These are phyloP conservation scores for Tenthredo livida DNA, from an alignment of 2,888 invertebrate genomes.

Conservation along the genomic window DNA sequence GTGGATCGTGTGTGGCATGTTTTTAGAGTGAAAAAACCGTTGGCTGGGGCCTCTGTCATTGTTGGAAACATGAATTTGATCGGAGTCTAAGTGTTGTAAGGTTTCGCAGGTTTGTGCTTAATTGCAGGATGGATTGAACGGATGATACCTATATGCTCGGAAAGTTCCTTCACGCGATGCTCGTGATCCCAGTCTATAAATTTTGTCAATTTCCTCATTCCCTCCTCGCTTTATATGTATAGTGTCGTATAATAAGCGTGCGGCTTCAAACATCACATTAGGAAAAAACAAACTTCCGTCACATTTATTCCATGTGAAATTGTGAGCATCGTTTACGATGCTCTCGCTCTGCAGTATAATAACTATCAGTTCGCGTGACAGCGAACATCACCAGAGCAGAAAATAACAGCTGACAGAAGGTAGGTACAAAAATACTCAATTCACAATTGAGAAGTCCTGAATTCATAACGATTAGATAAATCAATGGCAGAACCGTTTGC, in stretches of 20 bases:
- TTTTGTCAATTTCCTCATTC: slow-evolving; percentile 8
- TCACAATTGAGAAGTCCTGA: background rate
- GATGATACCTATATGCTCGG: background rate
- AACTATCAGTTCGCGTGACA: slow-evolving; percentile 24
- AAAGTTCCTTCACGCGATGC: slow-evolving; percentile 32
- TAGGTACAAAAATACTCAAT: background rate
- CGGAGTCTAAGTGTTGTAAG: background rate
- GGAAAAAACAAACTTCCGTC: background rate
- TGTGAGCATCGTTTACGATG: background rate
- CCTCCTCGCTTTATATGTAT: background rate
- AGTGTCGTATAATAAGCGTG: background rate
- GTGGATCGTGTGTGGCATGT: background rate
- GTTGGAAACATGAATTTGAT: background rate
- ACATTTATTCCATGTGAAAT: background rate
- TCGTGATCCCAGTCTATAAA: slow-evolving; percentile 7
- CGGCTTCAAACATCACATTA: background rate
- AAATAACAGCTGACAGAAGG: background rate
- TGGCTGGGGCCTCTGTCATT: background rate
- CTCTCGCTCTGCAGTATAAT: background rate
- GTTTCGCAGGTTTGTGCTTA: slow-evolving; percentile 16
- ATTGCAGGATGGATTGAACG: slow-evolving; percentile 21
- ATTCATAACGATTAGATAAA: background rate
- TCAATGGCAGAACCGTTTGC: background rate
- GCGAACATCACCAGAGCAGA: background rate
- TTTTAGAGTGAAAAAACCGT: background rate